A percentile compares a stretch with the other conserved stretches of the same genome.
phyloP scores from a whole-genome alignment of 2,888 invertebrate species.

The Pristionchus mayeri region DNA sequence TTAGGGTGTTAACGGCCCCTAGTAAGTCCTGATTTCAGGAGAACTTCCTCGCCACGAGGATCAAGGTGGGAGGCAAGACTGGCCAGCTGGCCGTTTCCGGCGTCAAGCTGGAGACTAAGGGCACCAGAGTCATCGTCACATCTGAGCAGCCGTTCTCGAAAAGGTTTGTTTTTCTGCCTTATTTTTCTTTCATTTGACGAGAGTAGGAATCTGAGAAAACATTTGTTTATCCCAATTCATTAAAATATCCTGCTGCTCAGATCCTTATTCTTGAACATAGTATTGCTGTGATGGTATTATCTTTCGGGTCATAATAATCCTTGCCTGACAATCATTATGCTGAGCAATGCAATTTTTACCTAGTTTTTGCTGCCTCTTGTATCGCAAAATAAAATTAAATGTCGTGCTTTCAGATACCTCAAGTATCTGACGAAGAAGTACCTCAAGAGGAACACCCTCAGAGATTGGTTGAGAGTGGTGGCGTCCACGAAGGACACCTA shows the following conservation, averaged over 20 bases:
- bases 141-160: conserved; percentile 89
- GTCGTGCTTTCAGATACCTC: conserved; percentile 84
- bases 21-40: conserved; percentile 78
- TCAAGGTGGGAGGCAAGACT: conserved; percentile 95
- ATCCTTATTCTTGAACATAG: no score
- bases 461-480: conserved; percentile 98
- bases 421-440: conserved; percentile 99
- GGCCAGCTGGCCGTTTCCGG: conserved; percentile 94
- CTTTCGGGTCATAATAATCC: no score
- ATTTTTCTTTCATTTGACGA: no score
- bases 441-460: conserved; percentile 97
- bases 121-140: conserved; percentile 92
- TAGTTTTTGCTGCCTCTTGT: not conserved
- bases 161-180: no score
- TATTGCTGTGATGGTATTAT: no score
- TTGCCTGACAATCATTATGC: no score
- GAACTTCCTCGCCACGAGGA: conserved; percentile 79
- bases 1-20: conserved; percentile 67
- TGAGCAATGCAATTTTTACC: no score
- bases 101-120: conserved; percentile 91
- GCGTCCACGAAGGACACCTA: conserved; percentile 95
- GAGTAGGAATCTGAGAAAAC: no score
- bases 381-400: not conserved
- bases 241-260: no score
- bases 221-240: no score